phyloP scores from a whole-genome alignment of 1,140 invertebrate species.

The Arctopsyche grandis region DNA sequence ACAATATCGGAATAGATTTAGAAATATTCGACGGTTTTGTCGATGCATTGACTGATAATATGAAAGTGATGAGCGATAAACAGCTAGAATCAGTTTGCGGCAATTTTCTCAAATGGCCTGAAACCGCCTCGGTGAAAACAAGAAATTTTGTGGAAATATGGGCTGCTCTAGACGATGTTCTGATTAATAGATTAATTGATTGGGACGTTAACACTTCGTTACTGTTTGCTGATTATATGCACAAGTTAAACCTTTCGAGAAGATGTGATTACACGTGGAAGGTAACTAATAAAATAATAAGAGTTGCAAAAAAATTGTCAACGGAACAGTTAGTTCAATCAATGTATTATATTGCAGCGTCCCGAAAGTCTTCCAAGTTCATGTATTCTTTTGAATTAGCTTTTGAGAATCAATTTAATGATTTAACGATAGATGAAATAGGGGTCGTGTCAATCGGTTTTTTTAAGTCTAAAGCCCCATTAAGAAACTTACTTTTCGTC shows the following conservation, averaged over 20 bases:
- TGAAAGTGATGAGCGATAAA: slow-evolving; percentile 61
- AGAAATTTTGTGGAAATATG: slow-evolving; percentile 67
- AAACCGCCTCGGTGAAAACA: slow-evolving; percentile 55
- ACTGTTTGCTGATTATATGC: slow-evolving; percentile 65
- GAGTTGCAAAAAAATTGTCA: slow-evolving; percentile 61
- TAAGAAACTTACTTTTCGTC: slow-evolving; percentile 63
- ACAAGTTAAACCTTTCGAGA: slow-evolving; percentile 59
- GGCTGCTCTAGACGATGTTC: slow-evolving; percentile 67
- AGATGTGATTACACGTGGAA: slow-evolving; percentile 62
- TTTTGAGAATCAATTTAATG: slow-evolving; percentile 60
- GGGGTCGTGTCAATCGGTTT: slow-evolving; percentile 70
- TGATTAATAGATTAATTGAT: slow-evolving; percentile 58
- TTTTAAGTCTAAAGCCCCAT: slow-evolving; percentile 69
- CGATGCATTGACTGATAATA: slow-evolving; percentile 58
- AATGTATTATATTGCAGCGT: slow-evolving; percentile 67
- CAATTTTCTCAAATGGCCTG: slow-evolving; percentile 59
- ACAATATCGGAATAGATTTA: slow-evolving; percentile 57
- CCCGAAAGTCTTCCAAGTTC: slow-evolving; percentile 59
- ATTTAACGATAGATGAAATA: slow-evolving; percentile 67
- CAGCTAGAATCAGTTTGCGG: slow-evolving; percentile 60
- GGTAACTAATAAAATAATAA: slow-evolving; percentile 62
- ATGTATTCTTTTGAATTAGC: slow-evolving; percentile 69
- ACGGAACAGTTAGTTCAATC: slow-evolving; percentile 67
- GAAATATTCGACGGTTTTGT: slow-evolving; percentile 61
- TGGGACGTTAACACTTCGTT: slow-evolving; percentile 63